These are phyloP conservation scores for Lycaon pictus DNA, from an alignment of 2,113 vertebrate species.

Conservation along the genomic window DNA sequence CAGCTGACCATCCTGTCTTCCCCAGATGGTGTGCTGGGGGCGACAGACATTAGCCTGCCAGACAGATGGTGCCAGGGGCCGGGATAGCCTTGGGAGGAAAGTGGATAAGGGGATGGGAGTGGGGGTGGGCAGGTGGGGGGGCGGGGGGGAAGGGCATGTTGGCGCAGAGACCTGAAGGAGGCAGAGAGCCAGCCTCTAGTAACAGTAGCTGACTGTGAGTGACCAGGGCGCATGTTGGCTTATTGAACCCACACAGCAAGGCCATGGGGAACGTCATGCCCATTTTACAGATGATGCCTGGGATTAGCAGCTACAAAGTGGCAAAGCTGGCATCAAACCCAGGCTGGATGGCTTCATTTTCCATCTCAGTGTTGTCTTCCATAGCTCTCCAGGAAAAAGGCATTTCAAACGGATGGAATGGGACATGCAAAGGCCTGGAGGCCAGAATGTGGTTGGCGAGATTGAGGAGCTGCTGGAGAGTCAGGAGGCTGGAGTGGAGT, in stretches of 20 bases:
- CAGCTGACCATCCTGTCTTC: background rate
- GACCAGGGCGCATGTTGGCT: background rate
- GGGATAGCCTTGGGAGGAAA: background rate
- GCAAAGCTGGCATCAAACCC: background rate
- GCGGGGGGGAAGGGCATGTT: background rate
- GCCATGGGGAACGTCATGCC: background rate
- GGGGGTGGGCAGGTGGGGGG: background rate
- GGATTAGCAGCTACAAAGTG: background rate
- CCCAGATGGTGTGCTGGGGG: background rate
- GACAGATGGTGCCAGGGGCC: background rate
- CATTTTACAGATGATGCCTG: background rate
- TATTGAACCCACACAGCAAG: background rate
- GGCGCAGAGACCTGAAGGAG: background rate
- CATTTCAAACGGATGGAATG: background rate
- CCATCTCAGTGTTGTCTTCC: background rate
- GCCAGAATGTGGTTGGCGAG: background rate
- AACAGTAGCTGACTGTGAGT: background rate
- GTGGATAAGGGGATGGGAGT: background rate
- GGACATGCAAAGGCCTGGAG: background rate
- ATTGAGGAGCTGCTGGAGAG: background rate
- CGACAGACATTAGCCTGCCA: accelerated
- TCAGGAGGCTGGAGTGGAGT: background rate
- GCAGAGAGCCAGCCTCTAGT: background rate
- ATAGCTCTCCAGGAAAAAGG: background rate
- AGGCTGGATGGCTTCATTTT: background rate